Percentiles rank a stretch among this genome's conserved stretches.
These are phyloP conservation scores for Machaerirhynchus nigripectus DNA, from an alignment of 2,113 vertebrate species.

Conservation along the genomic window DNA sequence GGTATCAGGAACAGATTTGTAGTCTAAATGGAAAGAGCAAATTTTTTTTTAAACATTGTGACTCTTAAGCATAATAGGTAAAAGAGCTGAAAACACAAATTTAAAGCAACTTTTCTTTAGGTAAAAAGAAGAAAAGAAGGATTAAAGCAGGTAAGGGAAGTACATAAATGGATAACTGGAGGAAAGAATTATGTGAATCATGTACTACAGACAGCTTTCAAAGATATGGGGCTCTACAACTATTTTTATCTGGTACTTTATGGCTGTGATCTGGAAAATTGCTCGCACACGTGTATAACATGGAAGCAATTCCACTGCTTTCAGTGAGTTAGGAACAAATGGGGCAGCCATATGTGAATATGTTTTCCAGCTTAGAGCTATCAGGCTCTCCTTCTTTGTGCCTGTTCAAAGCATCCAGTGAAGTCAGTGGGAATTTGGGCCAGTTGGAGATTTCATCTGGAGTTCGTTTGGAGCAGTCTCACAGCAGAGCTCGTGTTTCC, in stretches of 20 bases:
- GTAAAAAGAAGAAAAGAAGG: not conserved
- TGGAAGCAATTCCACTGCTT: slow-evolving; percentile 1
- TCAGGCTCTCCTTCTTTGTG: not conserved
- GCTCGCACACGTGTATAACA: not conserved
- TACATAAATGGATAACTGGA: not conserved
- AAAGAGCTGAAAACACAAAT: not conserved
- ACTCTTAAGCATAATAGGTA: not conserved
- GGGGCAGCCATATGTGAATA: not conserved
- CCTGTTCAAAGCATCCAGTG: not conserved
- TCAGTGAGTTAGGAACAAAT: not conserved
- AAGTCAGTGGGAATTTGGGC: not conserved
- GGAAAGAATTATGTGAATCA: not conserved
- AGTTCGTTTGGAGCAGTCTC: not conserved
- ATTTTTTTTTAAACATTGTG: not conserved
- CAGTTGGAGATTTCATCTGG: not conserved
- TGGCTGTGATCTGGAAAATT: not conserved
- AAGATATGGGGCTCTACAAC: not conserved
- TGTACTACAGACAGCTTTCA: not conserved
- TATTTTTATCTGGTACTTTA: not conserved
- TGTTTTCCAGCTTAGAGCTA: not conserved
- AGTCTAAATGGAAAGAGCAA: not conserved
- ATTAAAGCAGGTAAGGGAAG: not conserved
- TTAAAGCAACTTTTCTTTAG: not conserved
- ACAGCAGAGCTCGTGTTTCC: not conserved
- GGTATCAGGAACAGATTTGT: not conserved